Evolutionary conservation across 2,888 invertebrate genomes (phyloP).

Genomic region (Omphaloscelis lunosa): DNA sequence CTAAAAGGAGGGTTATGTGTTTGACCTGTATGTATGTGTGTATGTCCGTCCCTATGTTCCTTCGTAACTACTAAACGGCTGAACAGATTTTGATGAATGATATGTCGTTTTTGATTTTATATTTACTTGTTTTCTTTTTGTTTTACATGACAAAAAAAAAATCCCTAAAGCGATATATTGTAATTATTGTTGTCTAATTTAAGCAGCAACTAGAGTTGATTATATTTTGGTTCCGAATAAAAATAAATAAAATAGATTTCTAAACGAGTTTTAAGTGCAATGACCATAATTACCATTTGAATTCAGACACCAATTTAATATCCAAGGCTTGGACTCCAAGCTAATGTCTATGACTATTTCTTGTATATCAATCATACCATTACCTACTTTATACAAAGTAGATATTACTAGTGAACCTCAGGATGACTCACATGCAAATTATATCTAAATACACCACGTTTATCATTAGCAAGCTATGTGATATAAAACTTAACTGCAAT

Average conservation of each 20-base stretch:
- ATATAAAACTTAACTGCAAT: constrained; percentile 51
- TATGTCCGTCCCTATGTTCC: too few species aligned
- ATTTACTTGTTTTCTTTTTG: too few species aligned
- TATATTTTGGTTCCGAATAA: constrained; percentile 24
- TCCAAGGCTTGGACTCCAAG: constrained; percentile 16
- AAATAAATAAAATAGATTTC: constrained; percentile 18
- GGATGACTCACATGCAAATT: constrained; percentile 43
- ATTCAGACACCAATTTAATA: constrained; percentile 52
- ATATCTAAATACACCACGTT: constrained; percentile 38
- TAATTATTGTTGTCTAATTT: neutral
- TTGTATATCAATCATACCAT: constrained; percentile 25
- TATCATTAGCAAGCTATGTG: constrained; percentile 56
- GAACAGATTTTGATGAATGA: too few species aligned
- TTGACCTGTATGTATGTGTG: too few species aligned
- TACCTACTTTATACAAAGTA: constrained; percentile 41
- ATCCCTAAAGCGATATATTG: neutral
- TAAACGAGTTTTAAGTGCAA: constrained; percentile 61
- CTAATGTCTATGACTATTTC: constrained; percentile 30
- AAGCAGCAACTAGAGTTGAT: neutral
- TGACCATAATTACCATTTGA: constrained; percentile 51
- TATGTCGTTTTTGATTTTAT: too few species aligned
- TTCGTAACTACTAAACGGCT: too few species aligned
- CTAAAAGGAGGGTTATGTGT: too few species aligned
- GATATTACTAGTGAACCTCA: constrained; percentile 21
- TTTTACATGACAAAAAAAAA: neutral